Evolutionary conservation across 1,140 invertebrate species (phyloP).

Genomic region (Sipha flava): DNA sequence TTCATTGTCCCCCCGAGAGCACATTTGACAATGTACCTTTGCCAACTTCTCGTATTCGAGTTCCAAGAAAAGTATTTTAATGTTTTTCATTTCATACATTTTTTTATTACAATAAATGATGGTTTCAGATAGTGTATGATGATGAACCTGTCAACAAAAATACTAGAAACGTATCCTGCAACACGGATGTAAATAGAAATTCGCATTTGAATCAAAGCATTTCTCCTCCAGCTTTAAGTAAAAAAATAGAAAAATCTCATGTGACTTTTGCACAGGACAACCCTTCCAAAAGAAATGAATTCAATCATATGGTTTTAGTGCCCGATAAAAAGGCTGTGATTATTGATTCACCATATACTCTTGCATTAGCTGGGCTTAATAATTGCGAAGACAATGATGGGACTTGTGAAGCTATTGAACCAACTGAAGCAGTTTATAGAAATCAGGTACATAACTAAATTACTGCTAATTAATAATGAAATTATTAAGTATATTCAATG

Average conservation of each 20-base stretch:
- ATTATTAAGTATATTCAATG: too few relatives aligned
- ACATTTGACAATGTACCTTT: conserved; percentile 18
- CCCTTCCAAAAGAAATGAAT: neutral
- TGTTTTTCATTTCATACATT: too few relatives aligned
- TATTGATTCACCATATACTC: conserved; percentile 14
- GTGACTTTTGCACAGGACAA: neutral
- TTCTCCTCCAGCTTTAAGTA: neutral
- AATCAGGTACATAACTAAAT: neutral
- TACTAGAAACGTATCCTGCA: neutral
- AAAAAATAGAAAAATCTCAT: neutral
- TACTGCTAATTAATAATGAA: too few relatives aligned
- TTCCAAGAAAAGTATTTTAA: neutral
- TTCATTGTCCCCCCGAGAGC: neutral
- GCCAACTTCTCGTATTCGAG: neutral
- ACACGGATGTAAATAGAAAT: neutral
- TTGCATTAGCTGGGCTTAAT: neutral
- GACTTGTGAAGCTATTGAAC: neutral
- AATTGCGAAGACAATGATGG: neutral
- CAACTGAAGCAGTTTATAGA: neutral
- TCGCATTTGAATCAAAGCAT: neutral
- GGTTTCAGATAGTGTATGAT: neutral
- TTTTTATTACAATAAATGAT: neutral
- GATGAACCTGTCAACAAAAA: neutral
- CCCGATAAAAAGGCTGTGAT: neutral
- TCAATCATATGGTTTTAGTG: neutral